Base-by-base conservation (phyloP, 2,113 vertebrate species). In the Myotis brandtii region DNA sequence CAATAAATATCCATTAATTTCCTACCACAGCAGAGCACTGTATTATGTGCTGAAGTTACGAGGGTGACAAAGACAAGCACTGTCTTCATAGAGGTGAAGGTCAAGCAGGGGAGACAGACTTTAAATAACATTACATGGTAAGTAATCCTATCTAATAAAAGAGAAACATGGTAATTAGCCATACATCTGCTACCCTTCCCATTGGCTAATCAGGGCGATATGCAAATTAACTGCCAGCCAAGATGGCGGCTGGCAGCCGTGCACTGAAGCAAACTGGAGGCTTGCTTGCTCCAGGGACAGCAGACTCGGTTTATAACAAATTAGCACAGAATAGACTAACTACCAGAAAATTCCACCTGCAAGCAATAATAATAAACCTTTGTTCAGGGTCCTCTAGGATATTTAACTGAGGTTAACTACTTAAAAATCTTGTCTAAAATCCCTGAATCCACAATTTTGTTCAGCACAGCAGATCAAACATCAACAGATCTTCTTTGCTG, bases 331-430 rank as follows among this genome's bases (percentile, higher is more conserved):
- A 48, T 83, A 83, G 25, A 34, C 18, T 27, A 79, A n/a, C 37
- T 83, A 76, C 30, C n/a, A 93, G 56, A 95, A 91, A 93, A 92
- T 69, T 25, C 89, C 48, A 93, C 64, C 37, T 83, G 23, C 18
- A 56, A 85, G 16, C 37, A 81, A 75, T 56, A 80, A 80, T 80
- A 34, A n/a, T 88, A 93, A 94, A 54, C 34, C 6, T 82, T 59
- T 52, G 32, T 59, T 56, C 72, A 48, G 46, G 17, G 5, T 75
- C 34, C 9, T 75, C 80, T 50, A 37, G 10, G 34, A 54, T 66
- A 9, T 3, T 76, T 84, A 56, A 59, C 54, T 81, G 14, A 59
- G 34, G 9, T 37, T 93, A 84, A 72, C 46, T 43, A 81, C 69
- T 85, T 89, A 40, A 40, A 93, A 91, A 37, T 56, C 13, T 66